Conservation (phyloP, 2,797 vertebrate genomes). For the Muscicapa comitata region DNA sequence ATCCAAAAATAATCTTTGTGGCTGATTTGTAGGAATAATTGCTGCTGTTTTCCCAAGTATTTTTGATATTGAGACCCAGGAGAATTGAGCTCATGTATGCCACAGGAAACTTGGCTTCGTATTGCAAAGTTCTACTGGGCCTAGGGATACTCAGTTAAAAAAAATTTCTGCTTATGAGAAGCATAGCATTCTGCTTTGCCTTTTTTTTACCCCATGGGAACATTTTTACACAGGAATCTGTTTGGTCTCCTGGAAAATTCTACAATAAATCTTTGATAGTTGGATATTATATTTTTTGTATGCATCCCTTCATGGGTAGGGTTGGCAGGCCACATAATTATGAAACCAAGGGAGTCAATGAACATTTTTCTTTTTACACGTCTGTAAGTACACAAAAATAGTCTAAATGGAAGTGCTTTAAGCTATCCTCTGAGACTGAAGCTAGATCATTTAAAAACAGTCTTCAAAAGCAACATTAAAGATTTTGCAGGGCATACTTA, state of each 20-base stretch:
- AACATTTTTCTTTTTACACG: not conserved
- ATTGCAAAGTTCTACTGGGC: not conserved
- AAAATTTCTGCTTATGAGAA: not conserved
- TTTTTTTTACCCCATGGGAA: not conserved
- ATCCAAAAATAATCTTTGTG: not conserved
- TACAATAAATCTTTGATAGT: not conserved
- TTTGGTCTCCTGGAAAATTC: not conserved
- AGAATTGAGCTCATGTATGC: not conserved
- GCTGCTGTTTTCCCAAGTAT: not conserved
- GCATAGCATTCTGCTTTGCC: not conserved
- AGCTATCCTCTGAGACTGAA: not conserved
- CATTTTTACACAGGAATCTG: not conserved
- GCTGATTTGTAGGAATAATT: not conserved
- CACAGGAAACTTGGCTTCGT: not conserved
- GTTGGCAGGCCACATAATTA: not conserved
- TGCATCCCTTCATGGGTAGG: not conserved
- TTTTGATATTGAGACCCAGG: not conserved
- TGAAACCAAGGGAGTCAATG: not conserved
- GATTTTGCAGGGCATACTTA: not conserved
- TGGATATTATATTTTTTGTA: not conserved
- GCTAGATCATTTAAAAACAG: not conserved
- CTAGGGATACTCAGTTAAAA: not conserved
- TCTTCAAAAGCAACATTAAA: not conserved
- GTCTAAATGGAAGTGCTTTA: not conserved
- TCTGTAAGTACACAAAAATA: not conserved